phyloP scores from a whole-genome alignment of 1,140 invertebrate species.

The Drosophila kikkawai region DNA sequence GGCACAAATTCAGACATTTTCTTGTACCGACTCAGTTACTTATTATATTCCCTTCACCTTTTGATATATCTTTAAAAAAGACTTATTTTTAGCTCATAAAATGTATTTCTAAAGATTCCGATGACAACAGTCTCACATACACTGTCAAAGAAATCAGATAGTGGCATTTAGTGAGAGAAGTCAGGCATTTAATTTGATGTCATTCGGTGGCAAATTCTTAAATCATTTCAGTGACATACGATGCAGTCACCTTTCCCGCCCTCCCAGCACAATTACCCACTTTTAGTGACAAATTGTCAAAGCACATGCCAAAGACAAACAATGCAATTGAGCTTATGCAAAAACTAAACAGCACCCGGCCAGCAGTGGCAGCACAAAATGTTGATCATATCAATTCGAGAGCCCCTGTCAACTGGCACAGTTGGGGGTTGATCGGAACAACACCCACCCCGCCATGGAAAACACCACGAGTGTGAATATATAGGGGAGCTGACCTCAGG shows the following conservation, averaged over 20 bases:
- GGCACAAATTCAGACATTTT: too few species aligned
- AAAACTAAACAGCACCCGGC: conserved; percentile 44
- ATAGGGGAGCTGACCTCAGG: conserved; percentile 18
- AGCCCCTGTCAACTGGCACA: conserved; percentile 73
- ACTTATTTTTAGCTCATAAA: conserved; percentile 4
- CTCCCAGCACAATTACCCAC: conserved; percentile 31
- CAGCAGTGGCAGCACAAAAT: conserved; percentile 33
- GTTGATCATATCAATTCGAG: conserved; percentile 81
- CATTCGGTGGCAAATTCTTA: conserved; percentile 67
- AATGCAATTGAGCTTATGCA: conserved; percentile 70
- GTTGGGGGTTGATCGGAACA: conserved; percentile 45
- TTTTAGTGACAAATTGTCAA: conserved; percentile 73
- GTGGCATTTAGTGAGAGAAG: conserved; percentile 44
- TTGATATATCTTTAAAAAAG: background rate
- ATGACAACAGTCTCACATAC: conserved; percentile 16
- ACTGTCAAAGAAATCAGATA: conserved; percentile 36
- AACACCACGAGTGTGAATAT: conserved; percentile 55
- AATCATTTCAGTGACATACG: conserved; percentile 64
- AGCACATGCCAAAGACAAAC: conserved; percentile 78
- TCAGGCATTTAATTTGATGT: conserved; percentile 78
- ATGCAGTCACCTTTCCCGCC: conserved; percentile 37
- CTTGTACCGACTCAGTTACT: background rate
- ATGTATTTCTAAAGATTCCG: conserved; percentile 7
- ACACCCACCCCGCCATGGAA: conserved; percentile 8
- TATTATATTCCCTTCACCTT: background rate